Percentiles rank a stretch among this genome's conserved stretches.
Conservation (phyloP, 1,140 invertebrate species). For the Octopus sinensis region DNA sequence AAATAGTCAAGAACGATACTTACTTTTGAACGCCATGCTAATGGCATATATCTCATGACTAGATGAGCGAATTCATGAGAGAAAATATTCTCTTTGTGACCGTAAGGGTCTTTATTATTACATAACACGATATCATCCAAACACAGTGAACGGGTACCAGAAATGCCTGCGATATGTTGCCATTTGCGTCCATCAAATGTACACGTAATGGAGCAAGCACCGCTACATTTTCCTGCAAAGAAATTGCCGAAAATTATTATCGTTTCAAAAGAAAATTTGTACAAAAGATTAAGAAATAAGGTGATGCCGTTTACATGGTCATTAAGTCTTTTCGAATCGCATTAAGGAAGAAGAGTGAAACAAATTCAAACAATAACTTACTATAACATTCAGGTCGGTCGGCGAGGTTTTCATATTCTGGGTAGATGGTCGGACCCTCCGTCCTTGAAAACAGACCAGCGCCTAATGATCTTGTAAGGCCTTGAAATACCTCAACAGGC, state of each 20-base stretch:
- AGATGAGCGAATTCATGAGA: conserved; percentile 46
- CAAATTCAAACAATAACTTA: not conserved
- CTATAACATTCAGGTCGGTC: conserved; percentile 24
- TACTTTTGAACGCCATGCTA: conserved; percentile 23
- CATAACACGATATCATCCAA: conserved; percentile 44
- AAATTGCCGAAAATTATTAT: no score
- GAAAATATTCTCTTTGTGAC: conserved; percentile 35
- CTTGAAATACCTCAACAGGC: conserved; percentile 25
- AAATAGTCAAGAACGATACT: not conserved
- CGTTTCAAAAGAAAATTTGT: no score
- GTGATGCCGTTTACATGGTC: no score
- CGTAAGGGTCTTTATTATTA: conserved; percentile 40
- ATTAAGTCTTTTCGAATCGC: no score
- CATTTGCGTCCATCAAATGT: conserved; percentile 46
- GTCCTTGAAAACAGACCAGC: conserved; percentile 28
- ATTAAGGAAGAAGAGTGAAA: no score
- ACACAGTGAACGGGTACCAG: conserved; percentile 27
- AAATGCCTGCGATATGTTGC: conserved; percentile 31
- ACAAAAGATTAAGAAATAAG: no score
- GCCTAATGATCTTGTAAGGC: conserved; percentile 12
- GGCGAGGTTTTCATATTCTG: conserved; percentile 23
- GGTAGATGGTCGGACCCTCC: conserved; percentile 27
- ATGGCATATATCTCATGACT: conserved; percentile 27
- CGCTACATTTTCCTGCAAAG: conserved; percentile 32
- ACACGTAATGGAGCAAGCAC: conserved; percentile 34